Percentiles rank a stretch among this genome's conserved stretches.
phyloP scores from a whole-genome alignment of 2,797 vertebrate species.

The Erithacus rubecula region DNA sequence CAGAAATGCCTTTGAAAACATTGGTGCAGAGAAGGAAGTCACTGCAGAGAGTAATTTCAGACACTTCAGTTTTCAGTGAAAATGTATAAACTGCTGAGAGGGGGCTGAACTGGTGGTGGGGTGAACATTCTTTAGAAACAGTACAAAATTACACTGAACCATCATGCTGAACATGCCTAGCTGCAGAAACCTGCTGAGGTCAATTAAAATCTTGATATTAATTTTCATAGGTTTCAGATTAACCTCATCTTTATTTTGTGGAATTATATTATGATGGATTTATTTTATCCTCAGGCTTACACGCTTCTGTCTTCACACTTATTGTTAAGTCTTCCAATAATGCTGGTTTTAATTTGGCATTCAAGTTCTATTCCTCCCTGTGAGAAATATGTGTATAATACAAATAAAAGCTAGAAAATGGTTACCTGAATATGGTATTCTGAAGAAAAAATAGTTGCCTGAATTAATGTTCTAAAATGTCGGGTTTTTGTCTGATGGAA shows the following conservation, averaged over 20 bases:
- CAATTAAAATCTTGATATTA: slow-evolving; percentile 37
- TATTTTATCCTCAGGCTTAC: not conserved
- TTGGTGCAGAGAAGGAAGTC: not conserved
- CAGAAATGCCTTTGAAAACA: not conserved
- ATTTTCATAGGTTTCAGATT: slow-evolving; percentile 13
- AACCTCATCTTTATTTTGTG: slow-evolving; percentile 1
- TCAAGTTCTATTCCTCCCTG: not conserved
- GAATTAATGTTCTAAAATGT: not conserved
- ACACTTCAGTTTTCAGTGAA: not conserved
- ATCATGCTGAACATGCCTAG: not conserved
- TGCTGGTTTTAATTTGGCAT: not conserved
- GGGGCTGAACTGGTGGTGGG: not conserved
- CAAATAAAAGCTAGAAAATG: not conserved
- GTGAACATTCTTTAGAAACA: not conserved
- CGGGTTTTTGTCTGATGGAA: not conserved
- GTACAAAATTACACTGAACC: not conserved
- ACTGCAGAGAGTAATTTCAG: not conserved
- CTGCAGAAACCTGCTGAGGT: slow-evolving; percentile 3
- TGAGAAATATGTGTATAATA: not conserved
- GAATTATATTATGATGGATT: not conserved
- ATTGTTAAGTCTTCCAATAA: not conserved
- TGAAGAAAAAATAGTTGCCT: not conserved
- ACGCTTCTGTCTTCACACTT: not conserved
- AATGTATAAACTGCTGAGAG: not conserved
- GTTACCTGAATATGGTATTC: not conserved